These are phyloP conservation scores for Cavia porcellus DNA, from an alignment of 2,113 vertebrate genomes.

Conservation along the genomic window DNA sequence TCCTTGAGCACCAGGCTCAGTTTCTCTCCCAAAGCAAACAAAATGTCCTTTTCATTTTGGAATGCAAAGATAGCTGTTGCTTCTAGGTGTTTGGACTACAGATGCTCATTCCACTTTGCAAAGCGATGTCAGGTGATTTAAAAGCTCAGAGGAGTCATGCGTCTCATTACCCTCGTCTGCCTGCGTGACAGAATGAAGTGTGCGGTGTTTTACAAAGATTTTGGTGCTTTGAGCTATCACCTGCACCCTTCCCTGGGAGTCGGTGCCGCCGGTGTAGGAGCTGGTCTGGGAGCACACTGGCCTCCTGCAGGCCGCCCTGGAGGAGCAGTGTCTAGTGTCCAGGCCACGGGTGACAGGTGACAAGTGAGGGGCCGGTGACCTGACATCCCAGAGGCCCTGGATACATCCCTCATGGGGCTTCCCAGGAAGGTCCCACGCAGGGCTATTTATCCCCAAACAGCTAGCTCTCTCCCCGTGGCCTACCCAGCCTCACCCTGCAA, in stretches of 20 bases:
- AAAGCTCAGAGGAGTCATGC: slow-evolving; percentile 25
- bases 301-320: background rate
- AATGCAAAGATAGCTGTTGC: background rate
- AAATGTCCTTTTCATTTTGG: slow-evolving; percentile 11
- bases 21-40: slow-evolving; percentile 62
- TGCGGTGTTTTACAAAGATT: slow-evolving; percentile 23
- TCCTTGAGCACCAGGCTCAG: background rate
- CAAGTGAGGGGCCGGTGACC: background rate
- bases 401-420: background rate
- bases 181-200: background rate
- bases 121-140: slow-evolving; percentile 62
- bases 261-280: background rate
- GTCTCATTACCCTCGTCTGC: slow-evolving; percentile 5
- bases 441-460: background rate
- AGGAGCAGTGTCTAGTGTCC: background rate
- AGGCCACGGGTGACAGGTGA: background rate
- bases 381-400: slow-evolving; percentile 44
- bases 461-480: background rate
- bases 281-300: background rate
- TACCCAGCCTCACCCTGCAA: background rate
- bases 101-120: slow-evolving; percentile 38
- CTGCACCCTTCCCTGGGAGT: background rate
- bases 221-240: background rate
- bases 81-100: slow-evolving; percentile 31
- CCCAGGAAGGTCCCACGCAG: background rate